Conservation (phyloP, 2,888 invertebrate species). For the Himalopsyche anomala region DNA sequence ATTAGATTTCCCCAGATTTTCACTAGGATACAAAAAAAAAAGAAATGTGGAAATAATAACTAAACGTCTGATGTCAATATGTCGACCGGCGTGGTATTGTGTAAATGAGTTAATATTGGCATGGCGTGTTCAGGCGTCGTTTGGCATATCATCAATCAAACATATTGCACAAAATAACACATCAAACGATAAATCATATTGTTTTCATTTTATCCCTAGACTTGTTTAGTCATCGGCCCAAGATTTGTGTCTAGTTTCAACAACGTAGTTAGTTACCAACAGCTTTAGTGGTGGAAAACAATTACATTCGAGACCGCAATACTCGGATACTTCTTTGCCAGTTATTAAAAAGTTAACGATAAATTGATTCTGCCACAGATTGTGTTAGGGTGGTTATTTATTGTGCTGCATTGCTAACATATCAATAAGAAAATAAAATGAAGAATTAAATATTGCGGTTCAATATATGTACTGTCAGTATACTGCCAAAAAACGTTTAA, state of each 20-base stretch:
- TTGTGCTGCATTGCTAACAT: constrained; percentile 2
- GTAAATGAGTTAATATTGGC: constrained; percentile 64
- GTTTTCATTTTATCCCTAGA: constrained; percentile 14
- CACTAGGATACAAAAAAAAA: constrained; percentile 23
- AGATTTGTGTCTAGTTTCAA: constrained; percentile 23
- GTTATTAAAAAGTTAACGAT: constrained; percentile 40
- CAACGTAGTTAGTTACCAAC: background rate
- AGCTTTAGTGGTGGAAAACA: background rate
- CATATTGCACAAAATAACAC: constrained; percentile 55
- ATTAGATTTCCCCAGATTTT: background rate
- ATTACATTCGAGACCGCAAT: constrained; percentile 2
- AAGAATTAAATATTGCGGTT: background rate
- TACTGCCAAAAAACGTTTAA: no score
- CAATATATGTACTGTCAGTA: no score
- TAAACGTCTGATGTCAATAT: constrained; percentile 51
- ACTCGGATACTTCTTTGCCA: background rate
- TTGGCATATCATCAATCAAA: constrained; percentile 64
- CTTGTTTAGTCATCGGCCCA: constrained; percentile 38
- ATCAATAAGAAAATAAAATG: background rate
- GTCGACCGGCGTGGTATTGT: constrained; percentile 50
- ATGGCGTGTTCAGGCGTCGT: constrained; percentile 59
- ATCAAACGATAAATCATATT: constrained; percentile 42
- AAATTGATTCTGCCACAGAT: constrained; percentile 27
- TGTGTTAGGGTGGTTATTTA: constrained; percentile 6
- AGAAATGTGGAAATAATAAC: constrained; percentile 37